Evolutionary conservation across 2,888 invertebrate genomes (phyloP), one percentile per base, ranked within the genome.

Genomic region (Malthinus seriepunctatus): DNA sequence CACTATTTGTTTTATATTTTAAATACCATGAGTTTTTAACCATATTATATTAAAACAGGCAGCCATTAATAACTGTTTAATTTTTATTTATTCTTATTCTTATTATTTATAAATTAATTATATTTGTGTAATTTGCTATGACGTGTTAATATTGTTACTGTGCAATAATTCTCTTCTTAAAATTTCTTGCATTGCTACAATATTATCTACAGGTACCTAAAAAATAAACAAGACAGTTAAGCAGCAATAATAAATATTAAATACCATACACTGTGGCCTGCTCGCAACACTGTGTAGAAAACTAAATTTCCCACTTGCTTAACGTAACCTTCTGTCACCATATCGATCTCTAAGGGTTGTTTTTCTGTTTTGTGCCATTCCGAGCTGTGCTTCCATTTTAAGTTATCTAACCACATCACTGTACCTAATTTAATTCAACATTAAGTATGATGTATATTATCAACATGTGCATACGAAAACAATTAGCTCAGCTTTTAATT

Each of bases 231-330:
- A 11, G 8, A 23, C 8, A 53, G 11, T 23, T 23, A 15, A 51
- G 23, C 8, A 9, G 50, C 50, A 37, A 23, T 38, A 14, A 32
- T 15, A 37, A 23, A 15, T 39, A 34, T 32, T 10, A 15, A 11
- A 23, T 8, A 11, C 37, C 66, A 79, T 89, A 76, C 91, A 85
- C 90, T 91, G 71, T 93, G 92, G 23, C 93, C 92, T 56, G 91
- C 88, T 65, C 88, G 81, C 61, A 90, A 83, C 58, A 93, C 85
- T 88, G 90, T 92, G 75, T 88, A 92, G 75, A 92, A 87, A 48
- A 84, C 79, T 55, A 93, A 86, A 66, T 88, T 89, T 55, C 84
- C 85, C 59, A 83, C 83, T 8, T 83, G 78, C 72, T 91, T 90
- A 63, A 85, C 82, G 71, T 88, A 93, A 11, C 90, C 93, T 73